Evolutionary conservation across 2,888 invertebrate species (phyloP), one percentile per base, ranked within the genome.

Genomic region (Pachymerium ferrugineum): DNA sequence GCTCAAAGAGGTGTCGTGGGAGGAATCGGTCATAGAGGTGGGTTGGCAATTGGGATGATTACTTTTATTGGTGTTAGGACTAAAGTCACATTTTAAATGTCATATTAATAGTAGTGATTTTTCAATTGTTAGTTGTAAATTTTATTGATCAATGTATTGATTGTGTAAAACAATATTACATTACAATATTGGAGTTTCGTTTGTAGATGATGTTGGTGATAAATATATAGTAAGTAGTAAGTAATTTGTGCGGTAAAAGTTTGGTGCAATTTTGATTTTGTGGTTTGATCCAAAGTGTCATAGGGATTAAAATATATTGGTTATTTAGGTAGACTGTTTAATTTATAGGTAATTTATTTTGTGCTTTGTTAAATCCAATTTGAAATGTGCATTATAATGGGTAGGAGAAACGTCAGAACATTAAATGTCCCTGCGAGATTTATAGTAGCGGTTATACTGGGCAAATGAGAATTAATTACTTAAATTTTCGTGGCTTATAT

Each of bases 341-440:
- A 47, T 47, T 47, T 47, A 47, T 47, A 6, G 47, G 47, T 47
- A 47, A 47, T 47, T 47, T 47, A 47, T 47, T 19, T 47, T 16
- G 47, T 47, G 47, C 47, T 47, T 47, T 47, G 47, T 47, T 47
- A 14, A 47, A 47, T 16, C 47, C 47, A 47, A 47, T 47, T 47
- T 47, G 47, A 47, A 47, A 47, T 8, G 47, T 47, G 47, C 47
- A 47, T 16, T 47, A 47, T 22, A 47, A 16, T 22, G 47, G 19
- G 16, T 47, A 47, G 22, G n/a, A 47, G 47, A 47, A 47, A 47
- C n/a, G 47, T 47, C 47, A 47, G 47, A 22, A n/a, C 8, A 47
- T 47, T 47, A 47, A 47, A 47, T 47, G 47, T 47, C 47, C 22
- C 16, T n/a, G 47, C 47, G 6, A 47, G 47, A 47, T 47, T 47